A percentile compares a stretch with the other conserved stretches of the same genome.
phyloP scores from a whole-genome alignment of 1,140 invertebrate species.

The Ceratoteleas bidentatus region DNA sequence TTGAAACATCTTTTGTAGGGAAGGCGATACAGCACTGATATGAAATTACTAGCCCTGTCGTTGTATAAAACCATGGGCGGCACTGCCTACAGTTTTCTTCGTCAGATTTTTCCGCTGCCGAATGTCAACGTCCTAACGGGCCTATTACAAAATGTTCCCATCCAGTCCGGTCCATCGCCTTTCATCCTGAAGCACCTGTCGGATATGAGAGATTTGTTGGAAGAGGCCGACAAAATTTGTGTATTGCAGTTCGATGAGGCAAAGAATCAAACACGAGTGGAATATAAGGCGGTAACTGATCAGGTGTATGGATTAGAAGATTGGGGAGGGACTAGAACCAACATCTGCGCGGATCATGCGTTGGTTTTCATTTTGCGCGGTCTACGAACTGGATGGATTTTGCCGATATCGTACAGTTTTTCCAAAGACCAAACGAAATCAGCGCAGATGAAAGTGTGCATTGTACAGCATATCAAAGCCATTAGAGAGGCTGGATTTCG shows the following conservation, averaged over 20 bases:
- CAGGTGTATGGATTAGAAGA: conserved; percentile 12
- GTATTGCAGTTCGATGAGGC: not conserved
- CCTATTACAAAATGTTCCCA: conserved; percentile 6
- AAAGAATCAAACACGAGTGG: not conserved
- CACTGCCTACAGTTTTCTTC: conserved; percentile 2
- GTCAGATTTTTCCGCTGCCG: conserved; percentile 8
- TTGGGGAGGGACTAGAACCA: conserved; percentile 3
- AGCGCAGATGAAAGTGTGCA: not conserved
- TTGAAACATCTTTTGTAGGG: too few relatives aligned
- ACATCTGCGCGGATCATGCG: conserved; percentile 1
- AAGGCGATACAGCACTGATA: not conserved
- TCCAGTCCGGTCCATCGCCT: not conserved
- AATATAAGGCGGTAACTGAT: not conserved
- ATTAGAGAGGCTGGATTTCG: not conserved
- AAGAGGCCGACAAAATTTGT: not conserved
- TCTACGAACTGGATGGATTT: not conserved
- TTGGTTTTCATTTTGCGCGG: conserved; percentile 2
- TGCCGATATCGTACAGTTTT: not conserved
- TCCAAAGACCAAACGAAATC: conserved; percentile 1
- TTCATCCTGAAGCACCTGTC: conserved; percentile 3
- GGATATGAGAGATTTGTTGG: not conserved
- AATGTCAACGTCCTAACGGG: not conserved
- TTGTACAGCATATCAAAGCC: not conserved
- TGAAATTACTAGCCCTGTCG: not conserved
- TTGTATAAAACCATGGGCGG: conserved; percentile 15